Conservation (phyloP, 2,113 vertebrate genomes). For the Phyllopteryx taeniolatus region DNA sequence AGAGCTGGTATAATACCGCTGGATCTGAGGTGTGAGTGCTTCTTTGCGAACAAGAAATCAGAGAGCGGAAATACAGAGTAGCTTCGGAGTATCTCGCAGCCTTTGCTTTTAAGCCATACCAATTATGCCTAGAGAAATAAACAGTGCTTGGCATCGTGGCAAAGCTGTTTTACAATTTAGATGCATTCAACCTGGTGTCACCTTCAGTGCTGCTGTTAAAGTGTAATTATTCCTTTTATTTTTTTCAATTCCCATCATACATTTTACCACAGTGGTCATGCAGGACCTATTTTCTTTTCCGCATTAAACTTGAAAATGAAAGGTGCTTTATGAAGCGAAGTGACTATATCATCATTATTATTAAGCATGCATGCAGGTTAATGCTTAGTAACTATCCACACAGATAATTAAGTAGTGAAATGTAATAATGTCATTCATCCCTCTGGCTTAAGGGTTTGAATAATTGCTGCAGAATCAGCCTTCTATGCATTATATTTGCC, state of each 20-base stretch:
- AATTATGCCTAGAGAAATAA: conserved; percentile 49
- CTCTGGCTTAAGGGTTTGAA: conserved; percentile 64
- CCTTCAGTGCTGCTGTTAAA: not conserved
- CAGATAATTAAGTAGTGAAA: conserved; percentile 68
- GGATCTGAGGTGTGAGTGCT: conserved; percentile 53
- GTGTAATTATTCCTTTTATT: conserved; percentile 8
- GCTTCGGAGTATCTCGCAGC: conserved; percentile 44
- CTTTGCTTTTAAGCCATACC: conserved; percentile 58
- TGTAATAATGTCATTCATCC: conserved; percentile 68
- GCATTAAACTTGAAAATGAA: conserved; percentile 36
- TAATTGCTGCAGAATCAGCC: conserved; percentile 70
- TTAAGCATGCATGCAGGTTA: conserved; percentile 58
- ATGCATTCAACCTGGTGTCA: not conserved
- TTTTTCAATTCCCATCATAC: not conserved
- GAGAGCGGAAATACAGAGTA: conserved; percentile 48
- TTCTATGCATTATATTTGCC: conserved; percentile 47
- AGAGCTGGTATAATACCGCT: conserved; percentile 60
- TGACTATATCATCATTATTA: conserved; percentile 49
- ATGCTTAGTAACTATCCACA: conserved; percentile 65
- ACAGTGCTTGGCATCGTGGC: not conserved
- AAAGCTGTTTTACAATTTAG: conserved; percentile 47
- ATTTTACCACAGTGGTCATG: not conserved
- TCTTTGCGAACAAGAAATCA: conserved; percentile 44
- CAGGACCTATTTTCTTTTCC: conserved; percentile 26
- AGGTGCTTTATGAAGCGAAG: conserved; percentile 48